phyloP scores from a whole-genome alignment of 2,888 invertebrate species.

The Spodoptera littoralis region DNA sequence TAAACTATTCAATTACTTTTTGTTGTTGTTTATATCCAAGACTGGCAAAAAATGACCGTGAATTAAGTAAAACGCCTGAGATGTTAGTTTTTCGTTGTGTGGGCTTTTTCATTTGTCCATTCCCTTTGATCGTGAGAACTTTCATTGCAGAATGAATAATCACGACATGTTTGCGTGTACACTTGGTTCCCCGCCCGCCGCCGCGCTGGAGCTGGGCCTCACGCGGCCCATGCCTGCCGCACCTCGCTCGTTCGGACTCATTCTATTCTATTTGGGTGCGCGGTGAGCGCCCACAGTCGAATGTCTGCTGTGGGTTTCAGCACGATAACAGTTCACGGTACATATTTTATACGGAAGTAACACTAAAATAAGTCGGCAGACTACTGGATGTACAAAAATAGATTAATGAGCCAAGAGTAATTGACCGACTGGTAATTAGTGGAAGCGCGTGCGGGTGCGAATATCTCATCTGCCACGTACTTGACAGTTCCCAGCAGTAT shows the following conservation, averaged over 20 bases:
- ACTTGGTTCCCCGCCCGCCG: neutral
- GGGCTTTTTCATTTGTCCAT: slow-evolving; percentile 20
- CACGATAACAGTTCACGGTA: slow-evolving; percentile 49
- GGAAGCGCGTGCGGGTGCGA: neutral
- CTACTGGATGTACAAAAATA: slow-evolving; percentile 33
- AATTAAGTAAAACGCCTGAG: too few relatives aligned
- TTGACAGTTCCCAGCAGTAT: neutral
- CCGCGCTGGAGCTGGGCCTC: neutral
- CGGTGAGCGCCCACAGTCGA: slow-evolving; percentile 7
- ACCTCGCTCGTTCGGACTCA: slow-evolving; percentile 19
- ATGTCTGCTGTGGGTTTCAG: slow-evolving; percentile 39
- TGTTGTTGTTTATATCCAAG: slow-evolving; percentile 14
- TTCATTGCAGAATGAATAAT: slow-evolving; percentile 13
- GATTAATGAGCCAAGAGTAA: slow-evolving; percentile 37
- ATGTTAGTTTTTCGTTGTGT: slow-evolving; percentile 8
- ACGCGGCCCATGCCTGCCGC: neutral
- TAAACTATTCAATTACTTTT: slow-evolving; percentile 44
- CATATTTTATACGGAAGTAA: slow-evolving; percentile 47
- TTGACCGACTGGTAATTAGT: slow-evolving; percentile 27
- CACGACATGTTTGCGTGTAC: neutral
- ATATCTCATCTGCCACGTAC: neutral
- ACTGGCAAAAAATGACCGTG: slow-evolving; percentile 38
- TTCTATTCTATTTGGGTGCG: slow-evolving; percentile 49
- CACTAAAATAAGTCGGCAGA: slow-evolving; percentile 13
- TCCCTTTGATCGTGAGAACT: slow-evolving; percentile 45